Conservation (phyloP, 2,888 invertebrate genomes). For the Drosophila mercatorum region DNA sequence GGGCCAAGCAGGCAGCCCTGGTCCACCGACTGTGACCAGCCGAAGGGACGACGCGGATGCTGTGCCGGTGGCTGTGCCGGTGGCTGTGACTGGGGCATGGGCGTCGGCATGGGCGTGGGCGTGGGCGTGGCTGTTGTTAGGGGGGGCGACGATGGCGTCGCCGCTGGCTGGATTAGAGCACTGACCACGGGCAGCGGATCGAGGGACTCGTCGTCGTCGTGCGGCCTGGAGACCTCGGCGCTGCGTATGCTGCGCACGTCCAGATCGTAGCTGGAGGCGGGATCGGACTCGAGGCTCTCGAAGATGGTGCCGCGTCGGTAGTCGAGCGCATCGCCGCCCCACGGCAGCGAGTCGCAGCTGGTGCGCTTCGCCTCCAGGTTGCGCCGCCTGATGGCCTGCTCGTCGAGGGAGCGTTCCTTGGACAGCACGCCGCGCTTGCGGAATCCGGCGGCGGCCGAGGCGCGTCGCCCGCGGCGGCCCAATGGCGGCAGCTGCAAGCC, state of each 20-base stretch:
- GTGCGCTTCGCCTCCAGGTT: slow-evolving; percentile 86
- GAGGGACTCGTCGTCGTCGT: slow-evolving; percentile 23
- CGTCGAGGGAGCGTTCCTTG: slow-evolving; percentile 85
- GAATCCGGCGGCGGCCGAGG: slow-evolving; percentile 81
- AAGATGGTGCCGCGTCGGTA: slow-evolving; percentile 84
- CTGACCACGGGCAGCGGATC: slow-evolving; percentile 53
- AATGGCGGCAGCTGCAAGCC: slow-evolving; percentile 77
- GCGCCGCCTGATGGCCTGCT: slow-evolving; percentile 85
- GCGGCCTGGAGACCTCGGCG: slow-evolving; percentile 71
- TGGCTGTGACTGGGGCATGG: slow-evolving; percentile 15
- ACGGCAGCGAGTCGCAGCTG: slow-evolving; percentile 84
- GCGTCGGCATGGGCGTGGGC: slow-evolving; percentile 34
- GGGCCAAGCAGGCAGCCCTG: slow-evolving; percentile 73
- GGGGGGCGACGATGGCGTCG: slow-evolving; percentile 12
- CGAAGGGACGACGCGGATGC: slow-evolving; percentile 71
- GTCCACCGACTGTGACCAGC: slow-evolving; percentile 83
- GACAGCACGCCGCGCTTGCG: slow-evolving; percentile 82
- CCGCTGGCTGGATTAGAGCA: slow-evolving; percentile 42
- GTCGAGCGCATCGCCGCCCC: slow-evolving; percentile 82
- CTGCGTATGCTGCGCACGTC: slow-evolving; percentile 82
- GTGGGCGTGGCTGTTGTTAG: slow-evolving; percentile 22
- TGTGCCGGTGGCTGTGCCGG: slow-evolving; percentile 17
- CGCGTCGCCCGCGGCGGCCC: slow-evolving; percentile 82
- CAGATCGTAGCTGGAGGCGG: slow-evolving; percentile 62
- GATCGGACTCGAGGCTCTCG: slow-evolving; percentile 84